Evolutionary conservation across 2,113 vertebrate genomes (phyloP).

Genomic region (Hiodon tergisus): DNA sequence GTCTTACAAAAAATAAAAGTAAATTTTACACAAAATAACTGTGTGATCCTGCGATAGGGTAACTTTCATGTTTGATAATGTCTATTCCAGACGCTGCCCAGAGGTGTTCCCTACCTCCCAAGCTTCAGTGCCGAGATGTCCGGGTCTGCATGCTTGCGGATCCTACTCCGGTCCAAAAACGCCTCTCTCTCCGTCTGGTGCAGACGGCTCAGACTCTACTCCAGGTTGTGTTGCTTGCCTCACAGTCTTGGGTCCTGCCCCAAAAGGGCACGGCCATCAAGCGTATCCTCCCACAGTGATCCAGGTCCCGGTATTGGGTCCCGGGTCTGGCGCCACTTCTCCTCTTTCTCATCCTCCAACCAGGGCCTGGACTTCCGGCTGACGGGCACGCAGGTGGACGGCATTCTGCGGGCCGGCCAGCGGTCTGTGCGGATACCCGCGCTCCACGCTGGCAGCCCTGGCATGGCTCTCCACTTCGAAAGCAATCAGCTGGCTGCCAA

Average conservation of each 20-base stretch:
- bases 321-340: constrained; percentile 14
- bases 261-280: constrained; percentile 4
- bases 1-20: too few species aligned
- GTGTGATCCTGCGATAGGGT: not conserved
- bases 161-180: constrained; percentile 14
- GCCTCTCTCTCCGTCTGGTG: not conserved
- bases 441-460: constrained; percentile 58
- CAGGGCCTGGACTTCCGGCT: constrained; percentile 73
- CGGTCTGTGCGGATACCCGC: constrained; percentile 64
- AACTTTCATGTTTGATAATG: not conserved
- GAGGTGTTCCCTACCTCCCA: not conserved
- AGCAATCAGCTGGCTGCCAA: constrained; percentile 89
- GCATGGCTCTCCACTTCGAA: constrained; percentile 76
- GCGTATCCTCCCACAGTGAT: constrained; percentile 1
- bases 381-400: constrained; percentile 70
- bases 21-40: not conserved
- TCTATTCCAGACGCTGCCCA: too few species aligned
- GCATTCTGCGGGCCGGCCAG: constrained; percentile 72
- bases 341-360: constrained; percentile 50
- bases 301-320: not conserved
- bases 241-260: not conserved
- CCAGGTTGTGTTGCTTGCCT: constrained; percentile 7
- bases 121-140: constrained; percentile 17
- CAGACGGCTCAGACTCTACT: constrained; percentile 15
- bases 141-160: constrained; percentile 2